Evolutionary conservation across 2,888 invertebrate species (phyloP), one percentile per base, ranked within the genome.

Genomic region (Aradus depressus): DNA sequence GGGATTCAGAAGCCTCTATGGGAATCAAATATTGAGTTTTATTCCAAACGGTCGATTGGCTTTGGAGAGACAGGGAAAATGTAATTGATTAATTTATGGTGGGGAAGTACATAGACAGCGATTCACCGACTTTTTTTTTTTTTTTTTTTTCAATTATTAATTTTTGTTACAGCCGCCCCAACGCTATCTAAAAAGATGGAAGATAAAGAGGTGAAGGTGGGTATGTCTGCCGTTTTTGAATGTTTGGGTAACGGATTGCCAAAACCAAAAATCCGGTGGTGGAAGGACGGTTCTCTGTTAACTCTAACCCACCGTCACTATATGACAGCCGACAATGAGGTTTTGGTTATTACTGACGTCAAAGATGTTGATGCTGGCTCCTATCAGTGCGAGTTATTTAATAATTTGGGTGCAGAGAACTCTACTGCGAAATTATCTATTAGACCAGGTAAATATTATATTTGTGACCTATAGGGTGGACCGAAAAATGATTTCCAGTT

Each of bases 331-430:
- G 85, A 88, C 65, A 82, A 87, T 67, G 91, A 93, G 66, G 70
- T 93, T 50, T 70, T 95, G 47, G 81, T 95, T 41, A 91, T 95
- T 60, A 81, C 89, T 35, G 82, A 87, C 63, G 81, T 86, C 0
- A 76, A 80, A 56, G 67, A 77, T 3, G 73, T 72, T 58, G 93
- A 95, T 71, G 82, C 83, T 25, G 95, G 93, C 0, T 75, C 75
- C 53, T 95, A 93, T 69, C 84, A 88, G 62, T 96, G 95, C 71
- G 82, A 85, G 67, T 83, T 95, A 67, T 82, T 83, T 37, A 95
- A 95, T 71, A 78, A 81, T 35, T 71, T 89, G 34, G 91, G 90
- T 5, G 80, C 78, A 50, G 80, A 81, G 60, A 75, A 77, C 54
- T 87, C 84, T 50, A 75, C 76, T 61, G 80, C 84, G 35, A 75